Evolutionary conservation across 1,140 invertebrate genomes (phyloP), one percentile per base, ranked within the genome.

Genomic region (Camponotus vicinus): DNA sequence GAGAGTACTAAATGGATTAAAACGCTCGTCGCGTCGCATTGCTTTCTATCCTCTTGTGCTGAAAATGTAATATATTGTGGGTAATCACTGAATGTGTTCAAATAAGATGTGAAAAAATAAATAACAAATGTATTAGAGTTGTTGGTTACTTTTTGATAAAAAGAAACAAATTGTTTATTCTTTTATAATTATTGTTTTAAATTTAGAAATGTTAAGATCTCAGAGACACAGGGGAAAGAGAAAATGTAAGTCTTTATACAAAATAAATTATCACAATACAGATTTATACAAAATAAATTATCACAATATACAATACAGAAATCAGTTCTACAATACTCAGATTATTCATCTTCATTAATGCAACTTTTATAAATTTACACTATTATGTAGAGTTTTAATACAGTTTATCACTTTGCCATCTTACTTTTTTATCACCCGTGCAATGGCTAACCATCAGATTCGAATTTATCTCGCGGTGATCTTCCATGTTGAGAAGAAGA

Each of bases 1-100:
- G 55, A 6, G 9, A 66, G 13, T 73, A 34, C 8, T 90, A 89
- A 89, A 85, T 67, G 89, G 88, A 90, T 89, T 90, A 90, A 90
- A 90, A 85, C 61, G 75, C 59, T 70, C 63, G 70, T 75, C 64
- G 85, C 70, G 61, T 89, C 40, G 45, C 55, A 18, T 61, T 5
- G 18, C 71, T 18, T 55, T 15, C 2, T 55, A 2, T 61, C 37
- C 15, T 49, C 34, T 34, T 67, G 34, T 11, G 15, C 13, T 27
- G 21, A 57, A 78, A 85, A 9, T 32, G 27, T 27, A 32, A 13
- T 70, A 87, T 83, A 52, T 55, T 9, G 21, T 45, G 8, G 15
- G n/a, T 18, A 57, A 78, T 79, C 21, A 52, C 15, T 40, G 34
- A 32, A 66, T 71, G 18, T 52, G 13, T 71, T 45, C 1, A 34